Evolutionary conservation across 2,888 invertebrate species (phyloP).

Genomic region (Tethea ocularis): DNA sequence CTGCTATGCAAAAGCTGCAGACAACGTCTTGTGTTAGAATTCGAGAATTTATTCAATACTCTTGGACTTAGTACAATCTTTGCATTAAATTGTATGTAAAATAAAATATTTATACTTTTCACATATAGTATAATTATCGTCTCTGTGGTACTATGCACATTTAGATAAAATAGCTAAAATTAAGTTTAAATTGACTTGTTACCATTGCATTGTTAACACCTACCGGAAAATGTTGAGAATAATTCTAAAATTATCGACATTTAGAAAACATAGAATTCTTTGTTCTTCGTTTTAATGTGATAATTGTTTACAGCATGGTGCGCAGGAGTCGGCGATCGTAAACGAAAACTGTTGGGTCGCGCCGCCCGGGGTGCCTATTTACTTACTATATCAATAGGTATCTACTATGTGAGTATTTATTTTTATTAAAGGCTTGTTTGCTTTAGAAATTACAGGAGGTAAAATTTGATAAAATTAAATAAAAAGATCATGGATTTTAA

Average conservation of each 20-base stretch:
- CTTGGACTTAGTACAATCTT: not conserved
- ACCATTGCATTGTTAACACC: slow-evolving; percentile 3
- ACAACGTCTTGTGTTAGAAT: too few species aligned
- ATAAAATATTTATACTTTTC: too few species aligned
- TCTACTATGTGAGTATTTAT: too few species aligned
- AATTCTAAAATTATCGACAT: slow-evolving; percentile 40
- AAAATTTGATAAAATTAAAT: too few species aligned
- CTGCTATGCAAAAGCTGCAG: not conserved
- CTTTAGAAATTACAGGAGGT: too few species aligned
- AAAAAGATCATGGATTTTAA: too few species aligned
- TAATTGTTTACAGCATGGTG: slow-evolving; percentile 61
- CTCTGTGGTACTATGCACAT: not conserved
- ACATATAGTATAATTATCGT: too few species aligned
- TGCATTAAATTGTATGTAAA: too few species aligned
- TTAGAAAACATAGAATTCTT: slow-evolving; percentile 50
- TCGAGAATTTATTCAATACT: not conserved
- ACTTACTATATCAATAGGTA: too few species aligned
- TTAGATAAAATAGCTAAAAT: not conserved
- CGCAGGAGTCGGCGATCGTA: slow-evolving; percentile 50
- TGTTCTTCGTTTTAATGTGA: slow-evolving; percentile 67
- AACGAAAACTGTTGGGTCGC: slow-evolving; percentile 44
- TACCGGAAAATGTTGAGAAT: slow-evolving; percentile 11
- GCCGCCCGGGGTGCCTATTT: slow-evolving; percentile 11
- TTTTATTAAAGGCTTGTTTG: too few species aligned
- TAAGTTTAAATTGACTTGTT: slow-evolving; percentile 1